Evolutionary conservation across 2,113 vertebrate species (phyloP), one percentile per base, ranked within the genome.

Genomic region (Ia io): DNA sequence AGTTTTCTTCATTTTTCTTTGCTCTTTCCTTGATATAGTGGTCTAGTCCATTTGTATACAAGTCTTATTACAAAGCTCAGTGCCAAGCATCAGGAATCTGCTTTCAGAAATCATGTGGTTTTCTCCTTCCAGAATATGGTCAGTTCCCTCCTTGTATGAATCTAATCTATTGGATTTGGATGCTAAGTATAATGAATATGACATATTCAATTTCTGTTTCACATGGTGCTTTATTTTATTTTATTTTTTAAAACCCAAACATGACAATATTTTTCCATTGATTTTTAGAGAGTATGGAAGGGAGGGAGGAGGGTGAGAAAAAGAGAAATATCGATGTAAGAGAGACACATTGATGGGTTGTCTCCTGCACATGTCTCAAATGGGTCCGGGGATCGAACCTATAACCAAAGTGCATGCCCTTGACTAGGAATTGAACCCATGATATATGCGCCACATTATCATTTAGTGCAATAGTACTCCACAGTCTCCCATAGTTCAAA

Each of bases 151-250:
- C 25, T 70, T 70, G 25, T 91, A 65, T 65, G 35, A 59, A 80
- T 80, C 67, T 77, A 49, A 40, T 88, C 28, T 61, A 9, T 42
- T 79, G 51, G 44, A 51, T 84, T 93, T 86, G 71, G 51, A 49
- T 69, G n/a, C 20, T 49, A 73, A 82, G 47, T 22, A 16, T 5
- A 12, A 28, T 7, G 37, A 77, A 61, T 70, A 18, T 84, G 71
- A 92, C 67, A 70, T 84, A 30, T 18, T 92, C 28, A 42, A 88
- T 84, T 92, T 92, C 40, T 76, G 17, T 51, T 84, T 92, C 49
- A 37, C 18, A 17, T 17, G 28, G 40, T 47, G 17, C 44, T 59
- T 59, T 59, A 59, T 59, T 59, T 59, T 9, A 59, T 59, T 59
- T 56, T 22, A 53, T 53, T 59, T 59, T 59, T 25, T 25, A 4